Conservation (phyloP, 2,888 invertebrate species). For the Drosophila peninsularis region DNA sequence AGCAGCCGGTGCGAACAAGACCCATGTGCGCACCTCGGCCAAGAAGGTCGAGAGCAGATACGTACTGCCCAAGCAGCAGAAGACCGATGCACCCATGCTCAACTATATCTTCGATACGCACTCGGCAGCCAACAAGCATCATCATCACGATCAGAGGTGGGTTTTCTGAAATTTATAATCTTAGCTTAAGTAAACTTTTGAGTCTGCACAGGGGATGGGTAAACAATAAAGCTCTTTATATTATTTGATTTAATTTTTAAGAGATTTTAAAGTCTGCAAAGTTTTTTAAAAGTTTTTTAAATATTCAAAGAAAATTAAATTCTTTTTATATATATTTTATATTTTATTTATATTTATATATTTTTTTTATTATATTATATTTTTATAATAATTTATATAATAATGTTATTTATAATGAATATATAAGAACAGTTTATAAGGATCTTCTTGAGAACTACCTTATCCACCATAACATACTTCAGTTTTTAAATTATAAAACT, state of each 20-base stretch:
- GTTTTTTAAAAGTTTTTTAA: not conserved
- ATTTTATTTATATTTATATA: too few species aligned
- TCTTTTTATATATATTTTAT: too few species aligned
- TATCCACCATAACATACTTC: not conserved
- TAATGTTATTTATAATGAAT: too few species aligned
- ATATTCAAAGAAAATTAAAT: too few species aligned
- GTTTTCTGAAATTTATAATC: not conserved
- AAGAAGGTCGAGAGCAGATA: slow-evolving; percentile 81
- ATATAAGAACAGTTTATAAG: too few species aligned
- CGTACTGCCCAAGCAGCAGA: slow-evolving; percentile 85
- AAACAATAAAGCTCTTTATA: not conserved
- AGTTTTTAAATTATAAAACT: not conserved
- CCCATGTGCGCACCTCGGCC: slow-evolving; percentile 62
- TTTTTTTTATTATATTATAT: too few species aligned
- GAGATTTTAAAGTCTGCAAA: not conserved
- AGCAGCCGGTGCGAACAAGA: slow-evolving; percentile 35
- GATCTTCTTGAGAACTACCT: too few species aligned
- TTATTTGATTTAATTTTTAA: not conserved
- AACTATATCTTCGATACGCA: slow-evolving; percentile 91
- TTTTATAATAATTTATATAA: too few species aligned
- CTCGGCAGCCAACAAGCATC: slow-evolving; percentile 89
- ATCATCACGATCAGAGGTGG: slow-evolving; percentile 88
- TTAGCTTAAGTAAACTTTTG: not conserved
- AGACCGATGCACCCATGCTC: slow-evolving; percentile 89
- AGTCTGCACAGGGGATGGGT: not conserved